Base-by-base conservation (phyloP, 2,888 invertebrate genomes). In the Eulithis prunata region DNA sequence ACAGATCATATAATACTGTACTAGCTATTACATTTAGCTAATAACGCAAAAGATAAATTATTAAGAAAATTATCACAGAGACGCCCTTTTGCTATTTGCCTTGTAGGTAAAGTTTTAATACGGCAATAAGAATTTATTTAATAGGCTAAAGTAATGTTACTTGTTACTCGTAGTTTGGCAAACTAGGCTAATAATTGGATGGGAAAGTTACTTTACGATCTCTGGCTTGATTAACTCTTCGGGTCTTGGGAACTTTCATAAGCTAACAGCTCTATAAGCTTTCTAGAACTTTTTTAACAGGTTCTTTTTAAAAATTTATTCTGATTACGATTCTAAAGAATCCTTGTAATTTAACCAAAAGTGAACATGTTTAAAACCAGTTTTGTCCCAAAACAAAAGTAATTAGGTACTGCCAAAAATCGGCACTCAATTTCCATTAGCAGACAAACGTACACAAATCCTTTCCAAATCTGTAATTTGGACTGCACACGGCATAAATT, bases 401-500 rank as follows among this genome's bases (percentile, higher is more conserved):
- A 3, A 47, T 21, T 49, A 10, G 21, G 21, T 21, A 38, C 4
- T 0, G 57, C 52, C 57, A 60, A 63, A 63, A 63, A 67, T 60
- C 43, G 52, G 14, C 57, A 68, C 53, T 68, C 28, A 64, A 68
- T 64, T 61, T 68, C 56, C 64, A 64, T 68, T 61, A 58, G 21
- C 49, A 53, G 49, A 67, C 57, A 63, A 63, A 57, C 57, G 66
- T 52, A 64, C 60, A 57, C 56, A 68, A 74, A 72, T 72, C 74
- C 72, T 51, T 68, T 38, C 61, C 68, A 71, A 71, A 72, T 72
- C 74, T 71, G 72, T 71, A 74, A 71, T 72, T 67, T 71, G 73
- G 71, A 71, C 66, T 64, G 61, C 69, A 62, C 61, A 62, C 65
- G 14, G 71, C 70, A 74, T 74, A 74, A 72, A 74, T 74, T 74